Percentiles rank a stretch among this genome's conserved stretches.
phyloP scores from a whole-genome alignment of 2,888 invertebrate species.

The Epistrophe eligans region DNA sequence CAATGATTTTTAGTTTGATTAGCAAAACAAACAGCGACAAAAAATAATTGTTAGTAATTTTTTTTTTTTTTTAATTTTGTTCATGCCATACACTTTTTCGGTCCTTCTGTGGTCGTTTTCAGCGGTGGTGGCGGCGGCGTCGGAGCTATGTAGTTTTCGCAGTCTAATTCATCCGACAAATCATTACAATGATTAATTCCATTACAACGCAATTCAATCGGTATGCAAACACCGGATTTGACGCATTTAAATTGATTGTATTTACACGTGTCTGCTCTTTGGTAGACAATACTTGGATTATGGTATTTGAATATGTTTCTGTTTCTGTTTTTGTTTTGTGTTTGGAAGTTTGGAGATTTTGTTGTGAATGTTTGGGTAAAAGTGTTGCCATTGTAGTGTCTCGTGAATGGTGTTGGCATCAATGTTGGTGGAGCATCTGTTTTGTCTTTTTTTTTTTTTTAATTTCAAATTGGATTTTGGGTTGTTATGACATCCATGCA shows the following conservation, averaged over 20 bases:
- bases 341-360: slow-evolving; percentile 69
- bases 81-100: slow-evolving; percentile 65
- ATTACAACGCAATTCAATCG: slow-evolving; percentile 85
- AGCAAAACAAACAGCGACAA: slow-evolving; percentile 37
- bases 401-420: neutral
- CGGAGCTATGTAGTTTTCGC: slow-evolving; percentile 79
- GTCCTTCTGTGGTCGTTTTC: slow-evolving; percentile 50
- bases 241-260: slow-evolving; percentile 86
- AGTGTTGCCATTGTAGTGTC: neutral
- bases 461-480: slow-evolving; percentile 13
- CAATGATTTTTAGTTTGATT: slow-evolving; percentile 28
- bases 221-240: slow-evolving; percentile 87
- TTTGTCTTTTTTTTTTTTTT: slow-evolving; percentile 46
- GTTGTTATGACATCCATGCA: slow-evolving; percentile 65
- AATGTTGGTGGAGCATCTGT: neutral
- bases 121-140: neutral
- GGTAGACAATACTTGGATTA: slow-evolving; percentile 76
- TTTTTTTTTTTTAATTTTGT: slow-evolving; percentile 14
- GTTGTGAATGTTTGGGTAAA: slow-evolving; percentile 36
- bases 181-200: slow-evolving; percentile 86
- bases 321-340: slow-evolving; percentile 15
- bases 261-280: slow-evolving; percentile 83
- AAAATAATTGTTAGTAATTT: slow-evolving; percentile 23
- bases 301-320: slow-evolving; percentile 60
- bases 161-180: slow-evolving; percentile 86